These are phyloP conservation scores for Varanus komodoensis DNA, from an alignment of 2,113 vertebrate species.

Conservation along the genomic window DNA sequence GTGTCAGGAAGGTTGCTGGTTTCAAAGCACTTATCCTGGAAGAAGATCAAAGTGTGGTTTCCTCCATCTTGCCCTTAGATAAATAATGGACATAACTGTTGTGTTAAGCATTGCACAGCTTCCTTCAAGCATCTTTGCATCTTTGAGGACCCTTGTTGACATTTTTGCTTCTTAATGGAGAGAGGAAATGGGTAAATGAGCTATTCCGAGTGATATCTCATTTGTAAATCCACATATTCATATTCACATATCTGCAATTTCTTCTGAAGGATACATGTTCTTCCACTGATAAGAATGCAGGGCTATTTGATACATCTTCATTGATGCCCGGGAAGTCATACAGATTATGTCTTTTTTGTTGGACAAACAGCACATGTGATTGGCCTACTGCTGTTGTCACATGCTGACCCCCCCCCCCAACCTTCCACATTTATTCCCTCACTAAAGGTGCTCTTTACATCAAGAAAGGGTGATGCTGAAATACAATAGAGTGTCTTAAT, in stretches of 20 bases:
- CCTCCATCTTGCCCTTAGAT: background rate
- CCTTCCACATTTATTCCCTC: background rate
- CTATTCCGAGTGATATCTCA: background rate
- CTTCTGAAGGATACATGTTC: background rate
- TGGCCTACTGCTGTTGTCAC: background rate
- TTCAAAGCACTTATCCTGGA: conserved; percentile 15
- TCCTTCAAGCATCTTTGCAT: background rate
- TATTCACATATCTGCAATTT: background rate
- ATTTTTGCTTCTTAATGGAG: background rate
- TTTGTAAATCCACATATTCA: background rate
- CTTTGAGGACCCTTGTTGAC: background rate
- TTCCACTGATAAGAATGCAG: background rate
- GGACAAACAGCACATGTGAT: background rate
- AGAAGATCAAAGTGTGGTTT: conserved; percentile 5
- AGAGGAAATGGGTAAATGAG: background rate
- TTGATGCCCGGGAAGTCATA: accelerated
- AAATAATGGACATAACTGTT: background rate
- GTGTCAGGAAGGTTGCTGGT: background rate
- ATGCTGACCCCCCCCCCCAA: background rate
- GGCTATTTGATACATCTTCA: background rate
- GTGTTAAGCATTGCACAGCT: background rate
- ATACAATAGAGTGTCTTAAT: background rate
- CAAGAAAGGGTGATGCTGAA: background rate
- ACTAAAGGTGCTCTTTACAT: background rate
- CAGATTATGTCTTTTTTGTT: background rate